These are phyloP conservation scores for Solenopsis invicta DNA, from an alignment of 1,140 invertebrate species.

Conservation along the genomic window DNA sequence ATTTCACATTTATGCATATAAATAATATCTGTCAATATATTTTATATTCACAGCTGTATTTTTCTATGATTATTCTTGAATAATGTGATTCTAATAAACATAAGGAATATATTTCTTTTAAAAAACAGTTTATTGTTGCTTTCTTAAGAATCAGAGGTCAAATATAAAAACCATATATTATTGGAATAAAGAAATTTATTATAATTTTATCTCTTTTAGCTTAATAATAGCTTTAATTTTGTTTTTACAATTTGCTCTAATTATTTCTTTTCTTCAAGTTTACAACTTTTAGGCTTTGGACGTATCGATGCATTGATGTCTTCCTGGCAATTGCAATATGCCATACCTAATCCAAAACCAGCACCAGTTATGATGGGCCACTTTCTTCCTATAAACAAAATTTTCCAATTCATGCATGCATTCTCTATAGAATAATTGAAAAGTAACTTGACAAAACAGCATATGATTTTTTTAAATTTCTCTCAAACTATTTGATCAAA, in stretches of 20 bases:
- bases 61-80: conserved; percentile 54
- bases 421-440: neutral
- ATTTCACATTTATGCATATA: conserved; percentile 2
- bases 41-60: conserved; percentile 31
- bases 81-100: conserved; percentile 10
- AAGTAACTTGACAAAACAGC: neutral
- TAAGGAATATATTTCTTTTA: conserved; percentile 42
- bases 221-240: conserved; percentile 54
- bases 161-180: neutral
- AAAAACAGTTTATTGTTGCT: neutral
- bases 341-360: conserved; percentile 92
- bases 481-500: neutral
- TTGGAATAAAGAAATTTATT: conserved; percentile 15
- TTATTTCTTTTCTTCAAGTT: conserved; percentile 57
- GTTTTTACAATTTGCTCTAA: conserved; percentile 51
- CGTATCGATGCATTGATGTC: conserved; percentile 87
- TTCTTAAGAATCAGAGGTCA: neutral
- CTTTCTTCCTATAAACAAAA: conserved; percentile 86
- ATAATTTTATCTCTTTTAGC: conserved; percentile 32
- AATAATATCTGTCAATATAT: conserved; percentile 29
- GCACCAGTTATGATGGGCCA: conserved; percentile 92
- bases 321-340: conserved; percentile 92
- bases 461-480: neutral
- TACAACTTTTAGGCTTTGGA: conserved; percentile 62
- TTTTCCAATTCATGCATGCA: conserved; percentile 25